Conservation (phyloP, 92 coral and sea anemone genomes). For the Virgularia gustaviana region DNA sequence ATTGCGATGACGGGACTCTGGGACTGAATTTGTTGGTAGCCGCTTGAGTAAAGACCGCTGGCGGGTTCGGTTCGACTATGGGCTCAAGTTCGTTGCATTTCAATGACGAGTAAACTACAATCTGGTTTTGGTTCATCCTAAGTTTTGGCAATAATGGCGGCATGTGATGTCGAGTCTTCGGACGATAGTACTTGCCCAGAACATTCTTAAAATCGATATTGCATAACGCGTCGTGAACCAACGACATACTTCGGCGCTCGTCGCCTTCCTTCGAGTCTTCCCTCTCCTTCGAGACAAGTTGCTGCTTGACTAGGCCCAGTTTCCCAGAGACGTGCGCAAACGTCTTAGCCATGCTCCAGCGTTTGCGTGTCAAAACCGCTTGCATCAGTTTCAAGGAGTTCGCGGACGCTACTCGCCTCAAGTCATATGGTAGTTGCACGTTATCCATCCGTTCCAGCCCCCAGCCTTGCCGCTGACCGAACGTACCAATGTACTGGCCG, state of each 20-base stretch:
- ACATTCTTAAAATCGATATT: conserved; percentile 52
- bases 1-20: conserved; percentile 26
- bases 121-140: conserved; percentile 79
- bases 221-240: conserved; percentile 2
- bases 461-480: conserved; percentile 84
- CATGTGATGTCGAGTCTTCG: conserved; percentile 78
- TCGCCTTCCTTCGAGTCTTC: neutral
- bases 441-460: conserved; percentile 48
- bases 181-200: conserved; percentile 80
- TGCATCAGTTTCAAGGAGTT: conserved; percentile 66
- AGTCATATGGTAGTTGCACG: conserved; percentile 64
- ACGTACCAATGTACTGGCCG: conserved; percentile 86
- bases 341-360: conserved; percentile 85
- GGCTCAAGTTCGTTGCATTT: conserved; percentile 79
- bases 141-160: conserved; percentile 79
- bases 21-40: conserved; percentile 27
- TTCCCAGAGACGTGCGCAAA: conserved; percentile 57
- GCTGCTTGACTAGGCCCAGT: neutral
- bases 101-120: conserved; percentile 83
- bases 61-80: conserved; percentile 71
- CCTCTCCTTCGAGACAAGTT: neutral
- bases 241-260: neutral
- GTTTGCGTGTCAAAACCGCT: conserved; percentile 44
- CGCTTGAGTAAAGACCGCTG: conserved; percentile 50
- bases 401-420: conserved; percentile 81